Base-by-base conservation (phyloP, 2,888 invertebrate species). In the Pyrgus malvae region DNA sequence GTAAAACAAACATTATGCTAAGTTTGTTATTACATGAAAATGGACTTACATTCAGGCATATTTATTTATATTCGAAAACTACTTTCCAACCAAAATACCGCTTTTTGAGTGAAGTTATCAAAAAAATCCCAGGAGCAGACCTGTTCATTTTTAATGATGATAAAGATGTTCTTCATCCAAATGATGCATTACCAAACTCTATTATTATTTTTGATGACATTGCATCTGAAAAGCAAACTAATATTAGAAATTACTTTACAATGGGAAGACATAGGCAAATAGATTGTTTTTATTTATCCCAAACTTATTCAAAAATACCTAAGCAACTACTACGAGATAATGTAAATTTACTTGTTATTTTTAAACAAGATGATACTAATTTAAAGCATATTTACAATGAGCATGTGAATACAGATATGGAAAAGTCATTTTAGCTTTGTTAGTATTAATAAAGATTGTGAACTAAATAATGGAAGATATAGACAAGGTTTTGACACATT, bases 311-410 rank as follows among this genome's bases (percentile, higher is more conserved):
- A 1, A 63, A 64, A 55, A 55, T 72, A 11, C 67, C 68, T 2
- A 72, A 70, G 35, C 70, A 73, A 38, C 40, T 70, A 9, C 46
- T 71, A 12, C 49, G 68, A n/a, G 66, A 68, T 35, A 68, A 66
- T 55, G 54, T 56, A 2, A 67, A 67, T 51, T 50, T 65, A 11
- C 29, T 67, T 2, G 46, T 66, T 14, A 11, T 69, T 9, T 72
- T 72, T 37, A 67, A 66, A 53, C 72, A 68, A 60, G 65, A 72
- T 37, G 63, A 50, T 35, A 16, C 19, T n/a, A 38, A 38, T 11
- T 38, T 35, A 35, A 38, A 38, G 19, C 70, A 72, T 58, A 46
- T 67, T n/a, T 72, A 66, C 46, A 53, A 68, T 12, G 71, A 73
- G 23, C 68, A 68, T 48, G 31, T 55, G 11, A 40, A 19, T 40